phyloP scores from a whole-genome alignment of 2,113 vertebrate species.

The Aphyosemion australe region DNA sequence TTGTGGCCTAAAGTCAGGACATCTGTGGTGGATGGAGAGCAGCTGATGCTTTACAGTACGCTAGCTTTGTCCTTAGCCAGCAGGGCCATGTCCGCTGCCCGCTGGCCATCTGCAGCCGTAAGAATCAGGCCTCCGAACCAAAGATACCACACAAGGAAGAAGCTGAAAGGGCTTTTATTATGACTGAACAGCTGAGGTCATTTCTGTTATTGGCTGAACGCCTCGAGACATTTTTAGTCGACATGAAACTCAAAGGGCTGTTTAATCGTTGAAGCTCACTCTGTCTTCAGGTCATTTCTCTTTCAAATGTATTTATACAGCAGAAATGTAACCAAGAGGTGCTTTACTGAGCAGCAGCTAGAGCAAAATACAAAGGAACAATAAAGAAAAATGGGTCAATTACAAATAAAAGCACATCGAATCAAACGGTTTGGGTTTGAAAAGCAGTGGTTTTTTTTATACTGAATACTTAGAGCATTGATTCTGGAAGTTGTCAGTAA shows the following conservation, averaged over 20 bases:
- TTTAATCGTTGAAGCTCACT: background rate
- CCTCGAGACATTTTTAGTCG: background rate
- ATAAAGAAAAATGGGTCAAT: too few relatives aligned
- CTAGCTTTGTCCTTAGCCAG: conserved; percentile 39
- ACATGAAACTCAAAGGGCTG: background rate
- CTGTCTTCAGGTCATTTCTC: background rate
- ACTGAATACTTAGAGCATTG: too few relatives aligned
- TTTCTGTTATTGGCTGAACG: conserved; percentile 32
- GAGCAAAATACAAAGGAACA: background rate
- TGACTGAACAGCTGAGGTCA: conserved; percentile 32
- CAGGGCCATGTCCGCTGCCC: background rate
- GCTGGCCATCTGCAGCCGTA: conserved; percentile 32
- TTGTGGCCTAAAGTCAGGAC: conserved; percentile 14
- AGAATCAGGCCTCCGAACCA: conserved; percentile 32
- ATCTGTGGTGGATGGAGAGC: conserved; percentile 18
- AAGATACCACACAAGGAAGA: conserved; percentile 22
- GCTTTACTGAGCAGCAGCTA: background rate
- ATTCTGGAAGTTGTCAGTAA: too few relatives aligned
- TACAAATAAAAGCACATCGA: too few relatives aligned
- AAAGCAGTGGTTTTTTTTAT: too few relatives aligned
- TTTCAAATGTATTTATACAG: background rate
- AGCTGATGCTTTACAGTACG: conserved; percentile 13
- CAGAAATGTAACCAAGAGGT: background rate
- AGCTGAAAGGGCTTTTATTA: conserved; percentile 26
- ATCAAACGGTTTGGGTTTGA: too few relatives aligned